Percentiles rank a stretch among this genome's conserved stretches.
These are phyloP conservation scores for Anniella stebbinsi DNA, from an alignment of 2,797 vertebrate genomes.

Conservation along the genomic window DNA sequence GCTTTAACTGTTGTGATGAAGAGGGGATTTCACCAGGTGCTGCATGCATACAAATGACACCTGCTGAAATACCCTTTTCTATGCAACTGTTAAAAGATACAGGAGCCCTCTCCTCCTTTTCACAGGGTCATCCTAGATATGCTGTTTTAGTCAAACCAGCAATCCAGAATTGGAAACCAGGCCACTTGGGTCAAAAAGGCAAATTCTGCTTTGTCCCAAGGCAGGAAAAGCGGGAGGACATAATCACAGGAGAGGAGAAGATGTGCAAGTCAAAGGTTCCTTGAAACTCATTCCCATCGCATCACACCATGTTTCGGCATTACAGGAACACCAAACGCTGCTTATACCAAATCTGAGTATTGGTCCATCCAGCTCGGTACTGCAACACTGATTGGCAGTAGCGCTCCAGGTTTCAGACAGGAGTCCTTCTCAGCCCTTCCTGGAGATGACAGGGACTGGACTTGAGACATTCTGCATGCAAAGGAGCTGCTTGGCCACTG, in stretches of 20 bases:
- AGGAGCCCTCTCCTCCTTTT: too few species aligned
- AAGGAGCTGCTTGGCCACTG: background rate
- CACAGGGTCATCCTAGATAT: too few species aligned
- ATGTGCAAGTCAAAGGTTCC: background rate
- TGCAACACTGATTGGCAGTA: background rate
- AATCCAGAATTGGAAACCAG: background rate
- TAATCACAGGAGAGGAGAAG: background rate
- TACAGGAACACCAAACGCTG: background rate
- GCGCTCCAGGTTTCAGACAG: background rate
- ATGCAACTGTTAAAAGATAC: too few species aligned
- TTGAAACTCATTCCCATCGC: background rate
- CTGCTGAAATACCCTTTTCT: too few species aligned
- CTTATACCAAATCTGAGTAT: background rate
- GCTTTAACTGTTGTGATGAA: too few species aligned
- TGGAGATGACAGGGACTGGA: background rate
- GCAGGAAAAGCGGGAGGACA: background rate
- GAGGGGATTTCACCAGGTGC: too few species aligned
- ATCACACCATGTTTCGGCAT: background rate
- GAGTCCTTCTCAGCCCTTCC: background rate
- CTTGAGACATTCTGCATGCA: background rate
- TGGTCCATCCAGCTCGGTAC: background rate
- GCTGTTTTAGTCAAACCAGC: background rate
- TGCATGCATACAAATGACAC: too few species aligned
- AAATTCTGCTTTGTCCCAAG: background rate
- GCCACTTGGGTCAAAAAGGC: background rate